Evolutionary conservation across 2,113 vertebrate genomes (phyloP).

Genomic region (Urocolius indicus): DNA sequence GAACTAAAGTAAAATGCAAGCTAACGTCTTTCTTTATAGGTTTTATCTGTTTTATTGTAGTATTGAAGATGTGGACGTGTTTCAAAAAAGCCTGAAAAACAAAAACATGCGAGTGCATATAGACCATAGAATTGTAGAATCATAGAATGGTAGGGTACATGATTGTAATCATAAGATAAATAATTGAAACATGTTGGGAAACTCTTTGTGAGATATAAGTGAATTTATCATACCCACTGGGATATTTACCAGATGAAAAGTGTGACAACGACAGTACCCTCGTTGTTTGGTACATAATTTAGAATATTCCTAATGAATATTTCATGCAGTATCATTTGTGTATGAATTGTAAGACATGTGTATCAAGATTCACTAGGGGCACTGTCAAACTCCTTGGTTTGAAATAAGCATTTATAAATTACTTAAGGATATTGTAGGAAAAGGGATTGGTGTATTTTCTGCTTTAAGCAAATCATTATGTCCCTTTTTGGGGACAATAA

Average conservation of each 20-base stretch:
- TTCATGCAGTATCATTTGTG: constrained; percentile 69
- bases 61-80: neutral
- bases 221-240: constrained; percentile 54
- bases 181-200: constrained; percentile 72
- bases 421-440: constrained; percentile 53
- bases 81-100: constrained; percentile 41
- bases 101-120: neutral
- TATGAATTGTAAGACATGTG: constrained; percentile 72
- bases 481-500: neutral
- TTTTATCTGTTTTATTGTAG: neutral
- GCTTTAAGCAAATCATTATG: constrained; percentile 26
- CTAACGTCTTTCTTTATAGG: neutral
- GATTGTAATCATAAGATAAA: constrained; percentile 49
- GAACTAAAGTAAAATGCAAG: neutral
- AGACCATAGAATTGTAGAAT: too few species aligned
- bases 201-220: constrained; percentile 63
- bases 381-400: constrained; percentile 48
- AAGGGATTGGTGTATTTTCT: neutral
- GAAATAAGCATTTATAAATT: constrained; percentile 73
- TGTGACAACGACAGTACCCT: constrained; percentile 60
- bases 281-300: constrained; percentile 74
- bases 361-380: constrained; percentile 69
- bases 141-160: too few species aligned
- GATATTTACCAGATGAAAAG: constrained; percentile 70
- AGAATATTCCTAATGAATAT: constrained; percentile 73